Conservation (phyloP, 2,888 invertebrate genomes). For the Fabriciana adippe region DNA sequence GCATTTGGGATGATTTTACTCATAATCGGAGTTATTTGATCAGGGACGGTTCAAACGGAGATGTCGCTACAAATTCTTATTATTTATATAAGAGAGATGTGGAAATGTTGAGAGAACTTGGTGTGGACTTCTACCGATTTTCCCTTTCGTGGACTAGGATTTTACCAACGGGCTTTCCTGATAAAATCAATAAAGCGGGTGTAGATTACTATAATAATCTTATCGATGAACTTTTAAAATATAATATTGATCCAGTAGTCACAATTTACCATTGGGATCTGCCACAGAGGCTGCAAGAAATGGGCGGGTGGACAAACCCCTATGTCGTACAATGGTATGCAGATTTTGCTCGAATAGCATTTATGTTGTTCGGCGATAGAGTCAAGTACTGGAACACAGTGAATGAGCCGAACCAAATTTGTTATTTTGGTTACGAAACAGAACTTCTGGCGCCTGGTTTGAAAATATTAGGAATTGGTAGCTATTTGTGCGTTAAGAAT, state of each 20-base stretch:
- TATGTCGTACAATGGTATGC: constrained; percentile 66
- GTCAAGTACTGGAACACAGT: constrained; percentile 81
- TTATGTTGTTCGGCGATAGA: constrained; percentile 67
- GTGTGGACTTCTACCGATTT: constrained; percentile 75
- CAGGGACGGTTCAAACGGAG: constrained; percentile 78
- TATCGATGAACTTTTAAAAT: constrained; percentile 79
- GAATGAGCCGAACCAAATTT: constrained; percentile 74
- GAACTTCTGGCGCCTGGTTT: constrained; percentile 39
- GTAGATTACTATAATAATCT: constrained; percentile 84
- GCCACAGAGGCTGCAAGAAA: constrained; percentile 71
- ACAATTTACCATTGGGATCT: constrained; percentile 74
- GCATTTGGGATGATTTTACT: constrained; percentile 83
- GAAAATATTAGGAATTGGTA: constrained; percentile 60
- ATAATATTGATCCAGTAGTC: constrained; percentile 82
- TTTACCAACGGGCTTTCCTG: constrained; percentile 77
- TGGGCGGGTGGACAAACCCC: constrained; percentile 76
- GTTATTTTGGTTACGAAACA: constrained; percentile 62
- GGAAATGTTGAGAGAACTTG: constrained; percentile 62
- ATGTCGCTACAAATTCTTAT: constrained; percentile 82
- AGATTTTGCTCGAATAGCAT: constrained; percentile 64
- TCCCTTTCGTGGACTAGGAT: constrained; percentile 84
- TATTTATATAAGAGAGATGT: constrained; percentile 81
- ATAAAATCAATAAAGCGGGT: constrained; percentile 76
- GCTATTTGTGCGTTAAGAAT: constrained; percentile 73
- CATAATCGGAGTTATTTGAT: constrained; percentile 72